Percentiles rank a stretch among this genome's conserved stretches.
These are phyloP conservation scores for Lanius ludovicianus DNA, from an alignment of 2,113 vertebrate genomes.

Conservation along the genomic window DNA sequence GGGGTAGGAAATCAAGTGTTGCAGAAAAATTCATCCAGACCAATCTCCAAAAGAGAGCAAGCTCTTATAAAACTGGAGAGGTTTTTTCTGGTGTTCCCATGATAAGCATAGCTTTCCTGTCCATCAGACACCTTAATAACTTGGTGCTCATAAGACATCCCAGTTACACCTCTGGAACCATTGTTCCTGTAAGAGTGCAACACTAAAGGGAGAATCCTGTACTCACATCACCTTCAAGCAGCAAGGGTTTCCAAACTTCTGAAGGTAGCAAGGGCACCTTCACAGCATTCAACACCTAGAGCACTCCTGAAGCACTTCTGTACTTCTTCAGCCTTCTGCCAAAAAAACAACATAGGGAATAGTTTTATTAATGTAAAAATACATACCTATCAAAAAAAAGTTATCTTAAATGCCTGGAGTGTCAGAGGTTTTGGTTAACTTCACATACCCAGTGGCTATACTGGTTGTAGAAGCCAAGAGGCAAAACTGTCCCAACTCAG, in stretches of 20 bases:
- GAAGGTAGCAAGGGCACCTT: neutral
- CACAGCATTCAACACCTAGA: neutral
- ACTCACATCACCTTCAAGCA: neutral
- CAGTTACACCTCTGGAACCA: neutral
- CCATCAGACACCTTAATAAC: neutral
- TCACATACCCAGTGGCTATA: neutral
- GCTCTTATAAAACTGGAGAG: neutral
- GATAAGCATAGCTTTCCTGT: neutral
- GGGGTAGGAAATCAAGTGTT: neutral
- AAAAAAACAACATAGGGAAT: neutral
- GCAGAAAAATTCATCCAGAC: neutral
- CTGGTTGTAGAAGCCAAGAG: rapidly evolving
- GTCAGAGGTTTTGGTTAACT: neutral
- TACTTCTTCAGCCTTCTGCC: neutral
- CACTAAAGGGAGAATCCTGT: neutral
- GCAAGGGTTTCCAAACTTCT: neutral
- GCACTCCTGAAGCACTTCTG: neutral
- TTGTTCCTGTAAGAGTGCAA: neutral
- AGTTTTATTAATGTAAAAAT: neutral
- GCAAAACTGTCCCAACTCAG: neutral
- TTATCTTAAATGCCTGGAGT: neutral
- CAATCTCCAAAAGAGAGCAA: neutral
- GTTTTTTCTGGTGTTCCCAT: neutral
- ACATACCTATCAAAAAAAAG: neutral
- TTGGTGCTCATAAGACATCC: neutral